A percentile compares a stretch with the other conserved stretches of the same genome.
These are phyloP conservation scores for Malthinus flaveolus DNA, from an alignment of 2,888 invertebrate genomes.

Conservation along the genomic window DNA sequence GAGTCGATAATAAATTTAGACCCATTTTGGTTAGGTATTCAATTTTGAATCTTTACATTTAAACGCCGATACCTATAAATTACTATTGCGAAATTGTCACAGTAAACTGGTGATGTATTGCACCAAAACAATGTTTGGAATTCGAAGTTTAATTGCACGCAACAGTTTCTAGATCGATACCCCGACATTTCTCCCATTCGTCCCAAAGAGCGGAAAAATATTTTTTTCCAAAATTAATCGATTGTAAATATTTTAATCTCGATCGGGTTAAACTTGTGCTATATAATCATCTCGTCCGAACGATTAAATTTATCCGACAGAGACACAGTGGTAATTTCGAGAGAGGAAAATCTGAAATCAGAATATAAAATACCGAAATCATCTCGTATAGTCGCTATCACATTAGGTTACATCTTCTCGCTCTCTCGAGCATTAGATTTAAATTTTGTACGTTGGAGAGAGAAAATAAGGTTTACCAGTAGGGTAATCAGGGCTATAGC, in stretches of 20 bases:
- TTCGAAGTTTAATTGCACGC: conserved; percentile 5
- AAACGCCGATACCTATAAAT: conserved; percentile 4
- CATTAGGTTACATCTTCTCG: conserved; percentile 7
- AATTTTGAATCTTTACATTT: conserved; percentile 5
- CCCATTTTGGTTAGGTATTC: background rate
- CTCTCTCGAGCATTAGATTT: background rate
- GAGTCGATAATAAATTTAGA: background rate
- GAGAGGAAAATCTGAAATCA: conserved; percentile 13
- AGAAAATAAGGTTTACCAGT: conserved; percentile 13
- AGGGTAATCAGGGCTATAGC: conserved; percentile 20
- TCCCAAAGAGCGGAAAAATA: background rate
- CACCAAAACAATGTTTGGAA: conserved; percentile 6
- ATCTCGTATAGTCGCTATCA: conserved; percentile 10
- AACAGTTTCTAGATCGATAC: conserved; percentile 2
- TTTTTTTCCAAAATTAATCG: conserved; percentile 20
- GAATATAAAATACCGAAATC: conserved; percentile 30
- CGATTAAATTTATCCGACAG: conserved; percentile 25
- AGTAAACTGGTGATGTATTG: conserved; percentile 5
- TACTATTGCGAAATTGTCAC: conserved; percentile 6
- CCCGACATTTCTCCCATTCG: background rate
- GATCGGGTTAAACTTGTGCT: conserved; percentile 18
- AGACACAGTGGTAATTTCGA: conserved; percentile 23
- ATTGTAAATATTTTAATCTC: conserved; percentile 20
- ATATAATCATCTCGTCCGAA: conserved; percentile 27
- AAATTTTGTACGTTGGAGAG: conserved; percentile 7